Base-by-base conservation (phyloP, 2,797 vertebrate species). In the Muraenolepis orangiensis region DNA sequence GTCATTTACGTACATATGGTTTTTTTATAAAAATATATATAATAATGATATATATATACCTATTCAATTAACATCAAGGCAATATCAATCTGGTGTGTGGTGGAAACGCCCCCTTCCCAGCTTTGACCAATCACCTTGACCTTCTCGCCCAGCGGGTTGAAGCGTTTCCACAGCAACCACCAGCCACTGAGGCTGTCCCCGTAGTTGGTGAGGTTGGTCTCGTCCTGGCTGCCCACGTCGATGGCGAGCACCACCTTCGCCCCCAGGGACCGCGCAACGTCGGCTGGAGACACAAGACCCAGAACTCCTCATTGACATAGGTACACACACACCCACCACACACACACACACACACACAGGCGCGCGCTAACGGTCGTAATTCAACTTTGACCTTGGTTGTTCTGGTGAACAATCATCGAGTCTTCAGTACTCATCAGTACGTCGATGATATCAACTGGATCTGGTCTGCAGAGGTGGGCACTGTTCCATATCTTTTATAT, bases 91-190 rank as follows among this genome's bases (percentile, higher is more conserved):
- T n/a, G n/a, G n/a, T n/a, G n/a, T n/a, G n/a, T n/a, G n/a, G n/a
- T n/a, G n/a, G n/a, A n/a, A n/a, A n/a, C n/a, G n/a, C n/a, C n/a
- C n/a, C 23, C 11, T 26, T 61, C n/a, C 57, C n/a, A 61, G 57
- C 8, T 26, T 64, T 64, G 23, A 64, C 57, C 57, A 23, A 23
- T 72, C 88, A 98, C 97, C 95, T 98, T 97, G 77, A 98, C 94
- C 91, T 89, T 96, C 61, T 95, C 92, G 0, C 95, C 94, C 84
- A 97, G 85, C 0, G 97, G 97, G 85, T 98, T 98, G 85, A 96
- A 94, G 23, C 96, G 93, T 80, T 98, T 98, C 97, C 97, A 98
- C 36, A 98, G 93, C 85, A 98, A 86, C 97, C 96, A 99, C 96
- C 97, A 98, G 68, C 97, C 96, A 0, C 95, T 98, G 76, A 99